A percentile compares a stretch with the other conserved stretches of the same genome.
These are phyloP conservation scores for Hydropsyche tenuis DNA, from an alignment of 1,140 invertebrate species.

Conservation along the genomic window DNA sequence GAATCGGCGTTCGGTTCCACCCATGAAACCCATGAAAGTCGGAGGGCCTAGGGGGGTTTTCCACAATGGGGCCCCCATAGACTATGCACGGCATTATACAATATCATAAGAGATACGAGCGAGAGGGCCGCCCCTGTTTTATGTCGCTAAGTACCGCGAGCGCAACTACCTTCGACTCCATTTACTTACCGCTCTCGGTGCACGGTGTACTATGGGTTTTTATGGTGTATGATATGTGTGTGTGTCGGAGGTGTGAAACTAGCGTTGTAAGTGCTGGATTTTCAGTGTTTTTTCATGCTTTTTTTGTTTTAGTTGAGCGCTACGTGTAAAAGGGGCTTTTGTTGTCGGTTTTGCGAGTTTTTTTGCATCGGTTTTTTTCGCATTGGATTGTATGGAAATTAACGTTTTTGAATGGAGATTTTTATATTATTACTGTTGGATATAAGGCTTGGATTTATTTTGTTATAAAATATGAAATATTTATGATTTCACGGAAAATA, in stretches of 20 bases:
- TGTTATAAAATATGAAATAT: no score
- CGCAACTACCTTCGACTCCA: slow-evolving; percentile 32
- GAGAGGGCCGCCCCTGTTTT: slow-evolving; percentile 23
- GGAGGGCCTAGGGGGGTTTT: not conserved
- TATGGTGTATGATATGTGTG: no score
- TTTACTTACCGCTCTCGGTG: slow-evolving; percentile 31
- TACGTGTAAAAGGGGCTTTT: no score
- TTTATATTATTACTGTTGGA: no score
- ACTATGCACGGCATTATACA: slow-evolving; percentile 1
- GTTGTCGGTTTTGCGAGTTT: no score
- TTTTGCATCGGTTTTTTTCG: no score
- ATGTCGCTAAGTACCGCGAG: slow-evolving; percentile 14
- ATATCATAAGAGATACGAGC: not conserved
- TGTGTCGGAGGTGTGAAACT: not conserved
- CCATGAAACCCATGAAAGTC: not conserved
- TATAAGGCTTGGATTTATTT: no score
- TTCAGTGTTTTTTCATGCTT: slow-evolving; percentile 1
- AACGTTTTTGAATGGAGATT: no score
- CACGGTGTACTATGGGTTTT: not conserved
- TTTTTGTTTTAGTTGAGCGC: no score
- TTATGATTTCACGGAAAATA: no score
- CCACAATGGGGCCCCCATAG: slow-evolving; percentile 23
- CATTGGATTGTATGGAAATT: no score
- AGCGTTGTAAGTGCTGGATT: slow-evolving; percentile 1
- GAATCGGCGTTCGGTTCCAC: slow-evolving; percentile 42